Evolutionary conservation across 92 coral and sea anemone species (phyloP).

Genomic region (Palythoa grandiflora): DNA sequence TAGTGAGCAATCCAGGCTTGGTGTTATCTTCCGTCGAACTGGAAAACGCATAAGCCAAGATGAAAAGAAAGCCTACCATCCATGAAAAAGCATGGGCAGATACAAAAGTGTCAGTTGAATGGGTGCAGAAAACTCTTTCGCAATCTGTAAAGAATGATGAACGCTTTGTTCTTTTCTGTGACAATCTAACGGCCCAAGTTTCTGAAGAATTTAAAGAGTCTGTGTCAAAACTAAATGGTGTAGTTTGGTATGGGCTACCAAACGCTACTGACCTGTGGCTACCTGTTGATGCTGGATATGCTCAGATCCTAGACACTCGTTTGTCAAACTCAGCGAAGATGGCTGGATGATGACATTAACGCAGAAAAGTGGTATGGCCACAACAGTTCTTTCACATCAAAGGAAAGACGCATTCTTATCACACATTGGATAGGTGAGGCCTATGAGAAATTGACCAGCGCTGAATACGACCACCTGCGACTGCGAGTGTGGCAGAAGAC

Average conservation of each 20-base stretch:
- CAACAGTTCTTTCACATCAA: background rate
- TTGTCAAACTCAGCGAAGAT: conserved; percentile 2
- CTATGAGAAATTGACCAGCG: conserved; percentile 34
- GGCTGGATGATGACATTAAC: background rate
- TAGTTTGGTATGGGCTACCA: background rate
- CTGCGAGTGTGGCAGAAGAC: conserved; percentile 4
- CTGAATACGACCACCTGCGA: conserved; percentile 46
- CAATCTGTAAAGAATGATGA: background rate
- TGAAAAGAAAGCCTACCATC: conserved; percentile 55
- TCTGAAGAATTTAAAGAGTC: conserved; percentile 4
- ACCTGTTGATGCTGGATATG: conserved; percentile 22
- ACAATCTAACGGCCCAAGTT: background rate
- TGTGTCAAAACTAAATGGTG: conserved; percentile 10
- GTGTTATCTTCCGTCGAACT: conserved; percentile 35
- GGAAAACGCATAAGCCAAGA: conserved; percentile 58
- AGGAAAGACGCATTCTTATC: conserved; percentile 11
- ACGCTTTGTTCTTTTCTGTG: background rate
- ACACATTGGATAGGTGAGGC: conserved; percentile 20
- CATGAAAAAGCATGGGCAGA: conserved; percentile 65
- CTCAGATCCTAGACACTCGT: background rate
- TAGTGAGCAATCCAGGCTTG: conserved; percentile 41
- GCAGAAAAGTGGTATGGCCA: conserved; percentile 18
- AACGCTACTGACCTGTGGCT: background rate
- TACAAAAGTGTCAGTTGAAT: conserved; percentile 49
- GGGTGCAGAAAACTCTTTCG: conserved; percentile 45